phyloP scores from a whole-genome alignment of 64 coral and sea anemone species.

The Pachyseris speciosa region DNA sequence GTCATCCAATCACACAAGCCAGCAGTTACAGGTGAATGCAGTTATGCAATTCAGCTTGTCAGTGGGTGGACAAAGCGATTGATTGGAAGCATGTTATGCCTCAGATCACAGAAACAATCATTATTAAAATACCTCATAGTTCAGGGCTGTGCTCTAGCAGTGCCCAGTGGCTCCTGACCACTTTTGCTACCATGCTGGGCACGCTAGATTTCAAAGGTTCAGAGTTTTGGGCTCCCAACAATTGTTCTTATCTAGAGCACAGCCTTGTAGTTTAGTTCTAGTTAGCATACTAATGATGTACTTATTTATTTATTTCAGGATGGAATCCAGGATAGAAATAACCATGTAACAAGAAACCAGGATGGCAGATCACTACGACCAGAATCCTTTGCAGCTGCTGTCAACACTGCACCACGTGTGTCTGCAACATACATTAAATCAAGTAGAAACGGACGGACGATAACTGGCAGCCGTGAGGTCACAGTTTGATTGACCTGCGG shows the following conservation, averaged over 20 bases:
- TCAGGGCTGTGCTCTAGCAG: no score
- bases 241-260: no score
- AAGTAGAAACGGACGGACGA: conserved; percentile 66
- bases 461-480: conserved; percentile 58
- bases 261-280: background rate
- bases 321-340: background rate
- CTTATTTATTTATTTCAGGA: background rate
- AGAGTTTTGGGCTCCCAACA: no score
- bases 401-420: conserved; percentile 63
- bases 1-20: conserved; percentile 28
- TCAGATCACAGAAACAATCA: no score
- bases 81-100: no score
- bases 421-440: conserved; percentile 52
- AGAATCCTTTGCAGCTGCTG: conserved; percentile 77
- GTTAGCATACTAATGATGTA: no score
- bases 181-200: no score
- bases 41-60: no score
- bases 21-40: background rate
- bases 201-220: no score
- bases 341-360: conserved; percentile 22
- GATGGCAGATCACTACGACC: conserved; percentile 38
- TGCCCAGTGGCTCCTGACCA: no score
- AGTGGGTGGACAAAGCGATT: no score
- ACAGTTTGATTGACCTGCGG: conserved; percentile 66
- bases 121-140: no score